Conservation (phyloP, 2,113 vertebrate species). For the Eptesicus fuscus region DNA sequence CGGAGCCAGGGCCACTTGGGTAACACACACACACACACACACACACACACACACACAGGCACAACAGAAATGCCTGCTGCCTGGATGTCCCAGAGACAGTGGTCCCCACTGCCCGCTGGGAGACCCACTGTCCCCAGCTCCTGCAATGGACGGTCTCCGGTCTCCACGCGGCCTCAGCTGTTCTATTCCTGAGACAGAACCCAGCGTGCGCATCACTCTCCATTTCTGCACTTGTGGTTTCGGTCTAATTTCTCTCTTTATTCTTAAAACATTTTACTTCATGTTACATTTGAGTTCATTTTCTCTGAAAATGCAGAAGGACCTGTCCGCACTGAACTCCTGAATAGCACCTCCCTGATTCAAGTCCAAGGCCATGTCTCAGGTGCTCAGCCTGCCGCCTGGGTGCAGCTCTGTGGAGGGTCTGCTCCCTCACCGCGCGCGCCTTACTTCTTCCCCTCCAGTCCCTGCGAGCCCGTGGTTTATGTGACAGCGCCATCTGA, state of each 20-base stretch:
- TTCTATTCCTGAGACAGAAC: not conserved
- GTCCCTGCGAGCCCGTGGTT: conserved; percentile 51
- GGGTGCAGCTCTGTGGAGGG: not conserved
- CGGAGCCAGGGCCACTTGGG: not conserved
- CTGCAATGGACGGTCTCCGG: not conserved
- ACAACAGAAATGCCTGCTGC: not conserved
- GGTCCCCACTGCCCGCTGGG: too few species aligned
- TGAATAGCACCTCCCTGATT: conserved; percentile 51
- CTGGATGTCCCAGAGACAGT: too few species aligned
- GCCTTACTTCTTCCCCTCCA: too few species aligned
- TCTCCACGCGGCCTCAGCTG: not conserved
- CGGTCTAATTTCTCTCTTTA: not conserved
- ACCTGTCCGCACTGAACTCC: conserved; percentile 48
- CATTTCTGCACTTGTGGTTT: not conserved
- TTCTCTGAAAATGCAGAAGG: conserved; percentile 66
- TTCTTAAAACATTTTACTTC: not conserved
- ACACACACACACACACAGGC: not conserved
- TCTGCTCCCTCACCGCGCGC: not conserved
- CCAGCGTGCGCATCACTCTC: not conserved
- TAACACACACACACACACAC: not conserved
- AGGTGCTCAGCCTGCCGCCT: conserved; percentile 46
- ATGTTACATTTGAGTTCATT: conserved; percentile 8
- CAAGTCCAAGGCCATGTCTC: not conserved
- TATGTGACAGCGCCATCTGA: conserved; percentile 82
- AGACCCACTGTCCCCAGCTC: too few species aligned